These are phyloP conservation scores for Anguilla rostrata DNA, from an alignment of 2,113 vertebrate species.

Conservation along the genomic window DNA sequence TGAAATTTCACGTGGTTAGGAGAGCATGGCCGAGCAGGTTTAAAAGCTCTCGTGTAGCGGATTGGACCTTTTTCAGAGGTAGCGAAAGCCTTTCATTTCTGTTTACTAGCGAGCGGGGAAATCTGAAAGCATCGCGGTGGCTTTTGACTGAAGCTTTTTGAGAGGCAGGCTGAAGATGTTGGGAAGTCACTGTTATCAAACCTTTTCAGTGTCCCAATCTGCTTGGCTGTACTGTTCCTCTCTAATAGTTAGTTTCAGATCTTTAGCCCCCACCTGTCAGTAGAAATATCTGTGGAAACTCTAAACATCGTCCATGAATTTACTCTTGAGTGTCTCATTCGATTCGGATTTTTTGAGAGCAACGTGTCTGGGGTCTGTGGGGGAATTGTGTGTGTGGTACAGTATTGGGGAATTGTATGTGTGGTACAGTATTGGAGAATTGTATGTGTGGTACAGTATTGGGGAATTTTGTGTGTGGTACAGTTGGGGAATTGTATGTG, in stretches of 20 bases:
- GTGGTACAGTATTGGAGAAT: too few relatives aligned
- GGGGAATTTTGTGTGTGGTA: too few relatives aligned
- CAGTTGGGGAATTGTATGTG: too few relatives aligned
- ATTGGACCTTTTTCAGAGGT: background rate
- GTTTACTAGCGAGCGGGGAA: background rate
- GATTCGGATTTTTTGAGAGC: too few relatives aligned
- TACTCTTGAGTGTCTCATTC: background rate
- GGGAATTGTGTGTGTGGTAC: background rate
- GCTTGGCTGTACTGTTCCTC: background rate
- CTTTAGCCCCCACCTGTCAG: background rate
- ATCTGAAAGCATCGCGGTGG: background rate
- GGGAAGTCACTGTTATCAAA: background rate
- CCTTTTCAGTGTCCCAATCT: background rate
- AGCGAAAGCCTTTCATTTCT: background rate
- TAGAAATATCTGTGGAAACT: background rate
- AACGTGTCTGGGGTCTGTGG: too few relatives aligned
- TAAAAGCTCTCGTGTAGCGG: background rate
- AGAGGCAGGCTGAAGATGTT: background rate
- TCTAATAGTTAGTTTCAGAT: background rate
- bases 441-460: too few relatives aligned
- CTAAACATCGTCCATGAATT: background rate
- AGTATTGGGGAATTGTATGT: background rate
- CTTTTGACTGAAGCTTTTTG: background rate
- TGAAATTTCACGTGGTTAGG: background rate
- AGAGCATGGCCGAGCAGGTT: background rate